Evolutionary conservation across 2,888 invertebrate species (phyloP), one percentile per base, ranked within the genome.

Genomic region (Tanytarsus gracilentus): DNA sequence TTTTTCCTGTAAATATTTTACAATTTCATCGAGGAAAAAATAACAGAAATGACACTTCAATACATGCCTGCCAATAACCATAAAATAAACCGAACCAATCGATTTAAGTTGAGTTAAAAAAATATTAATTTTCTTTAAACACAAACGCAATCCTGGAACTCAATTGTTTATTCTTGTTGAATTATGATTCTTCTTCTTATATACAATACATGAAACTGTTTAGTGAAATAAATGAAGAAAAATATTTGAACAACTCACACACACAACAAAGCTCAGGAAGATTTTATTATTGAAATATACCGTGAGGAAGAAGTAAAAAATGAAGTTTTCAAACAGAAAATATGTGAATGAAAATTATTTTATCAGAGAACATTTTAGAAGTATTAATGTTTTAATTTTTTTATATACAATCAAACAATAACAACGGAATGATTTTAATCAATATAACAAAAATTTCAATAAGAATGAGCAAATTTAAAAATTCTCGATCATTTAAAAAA

Each of bases 241-340:
- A 29, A n/a, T 30, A 55, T 44, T 44, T 44, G 44, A 44, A 44
- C 44, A 44, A 44, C 44, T 44, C 55, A 55, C 40, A 55, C 40
- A 55, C 39, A 55, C 40, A 55, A 55, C 55, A 55, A 55, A 55
- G 27, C 55, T 55, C 55, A 55, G 55, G 55, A 55, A 55, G 39
- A 21, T 55, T 55, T 55, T 39, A 39, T 55, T 51, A 30, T 40
- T 33, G 39, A 52, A 25, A 49, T 52, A 52, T 52, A 52, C 30
- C 52, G 16, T 40, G 40, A 40, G 23, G 21, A 44, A 11, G 18
- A 21, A 44, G 23, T 21, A 40, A 40, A 40, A 40, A 40, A 40
- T 7, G 9, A 33, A 53, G 21, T 27, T 55, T 26, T 55, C 18
- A 39, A n/a, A 27, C 49, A 49, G 26, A 30, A 30, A 30, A 30